Evolutionary conservation across 2,113 vertebrate genomes (phyloP), one percentile per base, ranked within the genome.

Genomic region (Elephantulus edwardii): DNA sequence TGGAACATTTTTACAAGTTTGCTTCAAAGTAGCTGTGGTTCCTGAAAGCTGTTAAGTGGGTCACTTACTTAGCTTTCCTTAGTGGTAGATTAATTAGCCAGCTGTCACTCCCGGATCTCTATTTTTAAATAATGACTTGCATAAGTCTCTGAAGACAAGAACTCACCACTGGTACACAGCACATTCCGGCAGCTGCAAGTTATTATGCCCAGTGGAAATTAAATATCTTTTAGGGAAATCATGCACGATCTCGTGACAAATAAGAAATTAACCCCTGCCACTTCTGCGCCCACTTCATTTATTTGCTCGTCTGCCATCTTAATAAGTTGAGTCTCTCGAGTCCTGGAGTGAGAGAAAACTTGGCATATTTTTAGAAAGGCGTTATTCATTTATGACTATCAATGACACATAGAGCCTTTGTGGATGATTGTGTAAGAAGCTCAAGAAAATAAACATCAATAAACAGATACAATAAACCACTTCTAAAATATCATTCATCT

Each of bases 81-180:
- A 92, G 92, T 93, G 95, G 84, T 95, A 96, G 94, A 97, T 97
- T 97, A 97, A 97, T 97, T 97, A 97, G 95, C 95, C 96, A 95
- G 95, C 96, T 97, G 92, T 96, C 96, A 96, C 95, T 96, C 94
- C 95, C 95, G 95, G 96, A 95, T 97, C 95, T 97, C 95, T 96
- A 88, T 96, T 97, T 97, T 97, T 97, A 97, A 97, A 96, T 97
- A 97, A 97, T 38, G 54, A 95, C 96, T 97, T 95, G 94, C 85
- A 95, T 96, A 95, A 97, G 97, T 97, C 96, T 97, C 96, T 14
- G 78, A 96, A 96, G 96, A 96, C 88, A 96, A 97, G 96, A 96
- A 96, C 95, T 96, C 94, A 78, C 96, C 96, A 95, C 90, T 94
- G 94, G 94, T 95, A 93, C 76, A 93, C 91, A 93, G 93, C 96